Evolutionary conservation across 1,140 invertebrate genomes (phyloP), one percentile per base, ranked within the genome.

Genomic region (Tyrophagus putrescentiae): DNA sequence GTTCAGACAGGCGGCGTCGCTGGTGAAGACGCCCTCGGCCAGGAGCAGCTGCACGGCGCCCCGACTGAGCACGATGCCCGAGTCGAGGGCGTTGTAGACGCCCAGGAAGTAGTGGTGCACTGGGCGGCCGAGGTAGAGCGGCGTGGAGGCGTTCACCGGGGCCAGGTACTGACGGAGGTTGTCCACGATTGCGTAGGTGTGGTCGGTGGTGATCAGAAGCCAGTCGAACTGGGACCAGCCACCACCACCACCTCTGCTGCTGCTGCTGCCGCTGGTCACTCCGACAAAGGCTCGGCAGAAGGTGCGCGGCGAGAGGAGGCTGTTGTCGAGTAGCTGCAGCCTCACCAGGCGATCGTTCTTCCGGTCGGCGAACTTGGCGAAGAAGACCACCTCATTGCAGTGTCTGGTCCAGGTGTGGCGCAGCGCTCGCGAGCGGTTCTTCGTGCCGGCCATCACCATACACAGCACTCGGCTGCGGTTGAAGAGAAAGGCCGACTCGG

Each of bases 141-240:
- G 45, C 28, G 58, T 4, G 25, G 44, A 48, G 33, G 57, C 42
- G 39, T 67, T 64, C n/a, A 68, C 50, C 16, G 64, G 31, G 29
- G 67, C 63, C 3, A 68, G 62, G 61, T 65, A 64, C 41, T 66
- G 61, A 11, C 67, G 48, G 13, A 75, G 58, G 61, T 73, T 73
- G 60, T 73, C 73, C 33, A 75, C 56, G 18, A 75, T 67, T 11
- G 71, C 73, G 64, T 69, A 72, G 0, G 72, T 75, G 41, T 69
- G 66, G 58, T 73, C 72, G 62, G 74, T 72, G 21, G 70, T 70
- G 45, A 75, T 70, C 18, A 73, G 54, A 41, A 74, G 67, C 72
- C 72, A 73, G 29, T 73, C 68, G 58, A 69, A 74, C 23, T 50
- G n/a, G 44, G 60, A 65, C 60, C 59, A 67, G 13, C 59, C 42